Percentiles rank a stretch among this genome's conserved stretches.
These are phyloP conservation scores for Meandrina meandrites DNA, from an alignment of 92 coral and sea anemone genomes.

Conservation along the genomic window DNA sequence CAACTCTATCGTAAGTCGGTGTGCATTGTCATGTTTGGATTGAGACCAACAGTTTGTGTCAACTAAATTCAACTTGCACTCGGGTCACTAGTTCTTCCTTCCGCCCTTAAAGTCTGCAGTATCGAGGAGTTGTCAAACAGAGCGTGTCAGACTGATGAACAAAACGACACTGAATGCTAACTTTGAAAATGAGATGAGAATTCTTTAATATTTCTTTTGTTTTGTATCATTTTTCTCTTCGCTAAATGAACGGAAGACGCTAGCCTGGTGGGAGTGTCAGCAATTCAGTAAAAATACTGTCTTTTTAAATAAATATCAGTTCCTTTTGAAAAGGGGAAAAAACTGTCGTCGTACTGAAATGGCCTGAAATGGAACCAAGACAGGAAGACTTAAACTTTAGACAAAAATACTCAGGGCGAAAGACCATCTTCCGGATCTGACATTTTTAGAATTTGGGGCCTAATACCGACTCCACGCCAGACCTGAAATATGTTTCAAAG, in stretches of 20 bases:
- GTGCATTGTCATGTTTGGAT: background rate
- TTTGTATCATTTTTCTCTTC: background rate
- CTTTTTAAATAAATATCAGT: background rate
- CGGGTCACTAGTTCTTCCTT: background rate
- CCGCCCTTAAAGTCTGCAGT: background rate
- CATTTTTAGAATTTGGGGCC: background rate
- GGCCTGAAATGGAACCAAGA: background rate
- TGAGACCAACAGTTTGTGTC: background rate
- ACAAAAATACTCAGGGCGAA: conserved; percentile 9
- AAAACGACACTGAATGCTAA: background rate
- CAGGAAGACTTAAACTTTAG: conserved; percentile 15
- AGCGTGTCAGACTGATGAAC: background rate
- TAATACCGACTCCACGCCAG: background rate
- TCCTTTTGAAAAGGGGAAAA: background rate
- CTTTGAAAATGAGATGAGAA: background rate
- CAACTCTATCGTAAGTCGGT: background rate
- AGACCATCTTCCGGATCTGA: conserved; percentile 1
- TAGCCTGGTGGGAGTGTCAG: background rate
- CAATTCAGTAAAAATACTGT: background rate
- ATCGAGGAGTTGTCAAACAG: background rate
- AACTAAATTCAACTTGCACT: background rate
- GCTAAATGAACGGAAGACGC: background rate
- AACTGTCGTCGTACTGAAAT: too few species aligned
- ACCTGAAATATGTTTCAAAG: background rate
- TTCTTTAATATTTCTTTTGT: background rate